phyloP scores from a whole-genome alignment of 2,888 invertebrate species.

The Nesidiocoris tenuis region DNA sequence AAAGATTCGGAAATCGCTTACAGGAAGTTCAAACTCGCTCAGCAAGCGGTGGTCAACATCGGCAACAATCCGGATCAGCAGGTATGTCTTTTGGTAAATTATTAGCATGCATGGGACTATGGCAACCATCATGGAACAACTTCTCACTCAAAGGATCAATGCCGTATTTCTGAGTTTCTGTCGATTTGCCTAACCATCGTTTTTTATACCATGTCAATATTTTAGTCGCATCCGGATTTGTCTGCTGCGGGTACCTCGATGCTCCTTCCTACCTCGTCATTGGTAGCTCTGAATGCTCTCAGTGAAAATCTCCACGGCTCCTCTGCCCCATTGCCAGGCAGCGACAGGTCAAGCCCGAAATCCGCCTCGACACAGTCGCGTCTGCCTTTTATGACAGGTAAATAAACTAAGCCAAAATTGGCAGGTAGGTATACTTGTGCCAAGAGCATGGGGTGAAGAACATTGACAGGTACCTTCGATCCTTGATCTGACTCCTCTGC shows the following conservation, averaged over 20 bases:
- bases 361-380: slow-evolving; percentile 49
- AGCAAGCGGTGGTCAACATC: slow-evolving; percentile 53
- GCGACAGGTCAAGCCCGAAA: slow-evolving; percentile 54
- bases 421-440: too few relatives aligned
- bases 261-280: slow-evolving; percentile 50
- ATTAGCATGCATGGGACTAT: too few relatives aligned
- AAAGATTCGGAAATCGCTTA: slow-evolving; percentile 88
- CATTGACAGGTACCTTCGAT: too few relatives aligned
- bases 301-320: slow-evolving; percentile 58
- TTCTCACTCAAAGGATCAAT: too few relatives aligned
- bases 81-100: too few relatives aligned
- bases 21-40: slow-evolving; percentile 69
- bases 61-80: slow-evolving; percentile 51
- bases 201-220: too few relatives aligned
- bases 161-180: too few relatives aligned
- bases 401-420: too few relatives aligned
- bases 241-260: slow-evolving; percentile 36
- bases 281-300: slow-evolving; percentile 50
- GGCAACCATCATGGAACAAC: too few relatives aligned
- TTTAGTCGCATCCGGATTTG: slow-evolving; percentile 22
- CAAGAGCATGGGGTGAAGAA: too few relatives aligned
- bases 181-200: too few relatives aligned
- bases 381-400: slow-evolving; percentile 22
- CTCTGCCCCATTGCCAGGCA: slow-evolving; percentile 56
- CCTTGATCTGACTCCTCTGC: too few relatives aligned